Base-by-base conservation (phyloP, 2,113 vertebrate genomes). In the Callithrix jacchus region DNA sequence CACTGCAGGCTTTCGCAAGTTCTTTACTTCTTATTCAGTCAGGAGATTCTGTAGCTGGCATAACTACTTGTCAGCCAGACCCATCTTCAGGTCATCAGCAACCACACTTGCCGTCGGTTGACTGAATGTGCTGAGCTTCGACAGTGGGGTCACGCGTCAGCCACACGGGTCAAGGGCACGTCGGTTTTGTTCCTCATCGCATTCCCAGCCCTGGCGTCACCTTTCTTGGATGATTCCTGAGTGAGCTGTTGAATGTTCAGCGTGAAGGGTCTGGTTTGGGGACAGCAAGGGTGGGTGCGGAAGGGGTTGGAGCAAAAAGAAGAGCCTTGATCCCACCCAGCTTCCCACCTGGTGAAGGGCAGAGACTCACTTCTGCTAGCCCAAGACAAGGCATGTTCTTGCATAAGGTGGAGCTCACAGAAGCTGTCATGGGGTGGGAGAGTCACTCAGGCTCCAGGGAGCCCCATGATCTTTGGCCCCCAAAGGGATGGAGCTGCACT, bases 91-190 rank as follows among this genome's bases (percentile, higher is more conserved):
- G 17, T 79, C 71, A 16, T 20, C 82, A 35, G 17, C 37, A 23
- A 66, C 42, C 40, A 9, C 12, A 8, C 17, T 23, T 23, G 32
- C 56, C 10, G 3, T 8, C 25, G 2, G 56, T 66, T 17, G 21
- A 11, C 20, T 13, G 66, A 18, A 25, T 0, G 10, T 2, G 2
- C 52, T n/a, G 14, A 35, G 37, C 52, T 37, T 32, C 17, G 13
- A 42, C 5, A 1, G 80, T 2, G 16, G 30, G 79, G 35, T 5
- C 0, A 68, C 49, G n/a, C 2, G 54, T 37, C 54, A 70, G 87
- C 79, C 56, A 8, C 45, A 7, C 16, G 30, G 74, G 47, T 37
- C 30, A 37, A 56, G 79, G 14, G 21, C 35, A 42, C 0, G 0
- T 17, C 27, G 8, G 1, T 20, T 40, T 49, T 16, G 17, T 20